phyloP scores from a whole-genome alignment of 2,888 invertebrate genomes.

The Toxonevra muliebris region DNA sequence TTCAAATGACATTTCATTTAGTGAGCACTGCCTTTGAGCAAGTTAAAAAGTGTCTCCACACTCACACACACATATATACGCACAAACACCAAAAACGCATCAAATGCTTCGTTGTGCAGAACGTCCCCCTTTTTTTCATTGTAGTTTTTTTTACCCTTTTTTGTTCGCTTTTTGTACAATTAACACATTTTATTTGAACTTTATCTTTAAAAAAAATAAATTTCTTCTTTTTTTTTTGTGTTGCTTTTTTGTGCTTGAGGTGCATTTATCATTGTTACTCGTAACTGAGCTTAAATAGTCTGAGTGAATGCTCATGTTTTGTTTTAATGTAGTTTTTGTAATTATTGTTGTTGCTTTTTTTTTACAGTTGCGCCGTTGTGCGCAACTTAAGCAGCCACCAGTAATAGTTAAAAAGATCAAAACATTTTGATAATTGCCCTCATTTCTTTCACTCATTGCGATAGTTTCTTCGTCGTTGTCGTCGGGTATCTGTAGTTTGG shows the following conservation, averaged over 20 bases:
- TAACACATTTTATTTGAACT: slow-evolving; percentile 15
- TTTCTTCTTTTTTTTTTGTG: too few species aligned
- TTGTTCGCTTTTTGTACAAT: slow-evolving; percentile 5
- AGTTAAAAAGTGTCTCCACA: background rate
- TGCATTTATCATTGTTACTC: too few species aligned
- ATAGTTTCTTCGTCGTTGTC: too few species aligned
- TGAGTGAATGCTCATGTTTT: slow-evolving; percentile 11
- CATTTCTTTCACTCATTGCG: background rate
- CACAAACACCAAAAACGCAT: slow-evolving; percentile 6
- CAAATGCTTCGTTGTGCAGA: slow-evolving; percentile 20
- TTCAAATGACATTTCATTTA: too few species aligned
- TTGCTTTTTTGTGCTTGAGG: too few species aligned
- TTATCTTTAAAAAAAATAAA: background rate
- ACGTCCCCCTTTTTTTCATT: slow-evolving; percentile 17
- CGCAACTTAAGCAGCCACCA: background rate
- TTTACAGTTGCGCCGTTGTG: slow-evolving; percentile 9
- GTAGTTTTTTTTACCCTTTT: background rate
- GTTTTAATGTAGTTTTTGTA: background rate
- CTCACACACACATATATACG: background rate
- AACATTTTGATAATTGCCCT: slow-evolving; percentile 19
- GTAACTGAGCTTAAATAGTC: background rate
- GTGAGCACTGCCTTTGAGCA: too few species aligned
- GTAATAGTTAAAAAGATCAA: slow-evolving; percentile 8
- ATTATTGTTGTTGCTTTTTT: slow-evolving; percentile 1
- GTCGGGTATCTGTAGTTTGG: too few species aligned